Percentiles rank a stretch among this genome's conserved stretches.
Evolutionary conservation across 2,113 vertebrate genomes (phyloP).

Genomic region (Pollimyrus isidori): DNA sequence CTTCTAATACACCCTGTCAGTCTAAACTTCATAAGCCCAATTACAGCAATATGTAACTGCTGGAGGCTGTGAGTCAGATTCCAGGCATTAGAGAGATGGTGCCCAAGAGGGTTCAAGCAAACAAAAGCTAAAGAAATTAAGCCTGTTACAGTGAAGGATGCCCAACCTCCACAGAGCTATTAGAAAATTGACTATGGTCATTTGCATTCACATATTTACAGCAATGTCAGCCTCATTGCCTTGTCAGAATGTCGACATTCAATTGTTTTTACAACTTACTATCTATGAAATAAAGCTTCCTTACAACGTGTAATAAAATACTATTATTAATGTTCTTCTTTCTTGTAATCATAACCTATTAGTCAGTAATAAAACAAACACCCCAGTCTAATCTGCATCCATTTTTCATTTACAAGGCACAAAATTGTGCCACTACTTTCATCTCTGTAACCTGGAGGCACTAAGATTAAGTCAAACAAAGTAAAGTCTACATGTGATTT

Average conservation of each 20-base stretch:
- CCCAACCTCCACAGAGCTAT: neutral
- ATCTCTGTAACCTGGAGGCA: neutral
- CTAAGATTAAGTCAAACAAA: neutral
- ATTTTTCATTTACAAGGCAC: neutral
- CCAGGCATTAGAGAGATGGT: neutral
- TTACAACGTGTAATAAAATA: neutral
- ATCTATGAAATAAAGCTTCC: neutral
- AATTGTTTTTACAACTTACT: neutral
- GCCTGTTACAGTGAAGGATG: neutral
- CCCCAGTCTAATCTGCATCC: neutral
- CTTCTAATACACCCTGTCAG: neutral
- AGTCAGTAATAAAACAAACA: neutral
- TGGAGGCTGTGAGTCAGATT: neutral
- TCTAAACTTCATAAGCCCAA: neutral
- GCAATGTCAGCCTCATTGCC: neutral
- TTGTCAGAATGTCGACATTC: neutral
- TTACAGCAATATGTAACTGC: neutral
- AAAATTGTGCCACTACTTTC: neutral
- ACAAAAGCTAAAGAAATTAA: neutral
- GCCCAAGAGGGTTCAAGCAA: neutral
- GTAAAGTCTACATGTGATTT: neutral
- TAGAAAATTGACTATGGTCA: neutral
- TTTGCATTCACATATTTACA: neutral
- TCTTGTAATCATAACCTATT: neutral
- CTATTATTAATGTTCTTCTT: neutral